phyloP scores from a whole-genome alignment of 2,888 invertebrate species.

The Phania funesta region DNA sequence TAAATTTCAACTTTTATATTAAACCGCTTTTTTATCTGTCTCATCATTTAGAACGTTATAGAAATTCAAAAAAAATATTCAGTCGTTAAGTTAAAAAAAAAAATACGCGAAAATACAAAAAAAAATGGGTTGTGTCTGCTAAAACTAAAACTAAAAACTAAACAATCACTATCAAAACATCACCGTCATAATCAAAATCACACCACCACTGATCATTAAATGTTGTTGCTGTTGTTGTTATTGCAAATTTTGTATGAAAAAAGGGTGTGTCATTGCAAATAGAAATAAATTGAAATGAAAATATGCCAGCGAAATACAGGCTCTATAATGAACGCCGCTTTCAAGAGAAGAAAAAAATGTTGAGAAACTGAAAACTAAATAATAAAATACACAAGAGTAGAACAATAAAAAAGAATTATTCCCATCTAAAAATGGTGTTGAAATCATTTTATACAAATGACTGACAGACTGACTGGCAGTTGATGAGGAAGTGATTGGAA shows the following conservation, averaged over 20 bases:
- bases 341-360: too few relatives aligned
- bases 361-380: constrained; percentile 22
- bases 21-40: too few relatives aligned
- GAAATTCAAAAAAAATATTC: too few relatives aligned
- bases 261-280: constrained; percentile 16
- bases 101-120: neutral
- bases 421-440: constrained; percentile 25
- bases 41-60: too few relatives aligned
- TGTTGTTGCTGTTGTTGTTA: neutral
- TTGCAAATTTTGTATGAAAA: neutral
- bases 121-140: constrained; percentile 12
- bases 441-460: constrained; percentile 12
- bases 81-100: neutral
- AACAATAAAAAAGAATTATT: neutral
- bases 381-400: neutral
- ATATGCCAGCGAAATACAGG: neutral
- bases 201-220: constrained; percentile 15
- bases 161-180: constrained; percentile 1
- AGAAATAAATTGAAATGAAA: constrained; percentile 18
- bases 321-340: constrained; percentile 21
- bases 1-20: neutral
- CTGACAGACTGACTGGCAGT: constrained; percentile 8
- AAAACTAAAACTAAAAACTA: neutral
- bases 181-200: constrained; percentile 22
- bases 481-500: neutral